Conservation (phyloP, 2,888 invertebrate genomes). For the Diaprepes abbreviatus region DNA sequence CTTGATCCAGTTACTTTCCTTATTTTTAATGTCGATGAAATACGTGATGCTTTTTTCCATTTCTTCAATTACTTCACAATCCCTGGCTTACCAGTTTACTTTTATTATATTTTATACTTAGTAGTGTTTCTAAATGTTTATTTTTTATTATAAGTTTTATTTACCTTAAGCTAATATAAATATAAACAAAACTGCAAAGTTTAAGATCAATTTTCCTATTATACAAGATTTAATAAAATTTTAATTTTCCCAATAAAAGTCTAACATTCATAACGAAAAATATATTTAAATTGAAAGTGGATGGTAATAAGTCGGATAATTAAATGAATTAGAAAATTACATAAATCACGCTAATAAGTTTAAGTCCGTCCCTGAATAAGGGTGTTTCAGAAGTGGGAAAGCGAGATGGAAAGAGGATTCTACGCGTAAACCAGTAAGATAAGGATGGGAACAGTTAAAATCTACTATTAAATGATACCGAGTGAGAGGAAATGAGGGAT, state of each 20-base stretch:
- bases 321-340: conserved; percentile 44
- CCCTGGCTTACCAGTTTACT: too few species aligned
- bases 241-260: background rate
- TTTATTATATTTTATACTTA: too few species aligned
- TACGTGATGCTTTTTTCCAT: too few species aligned
- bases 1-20: too few species aligned
- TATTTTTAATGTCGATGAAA: too few species aligned
- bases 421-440: background rate
- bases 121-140: too few species aligned
- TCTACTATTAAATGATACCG: background rate
- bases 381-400: conserved; percentile 39
- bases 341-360: conserved; percentile 41
- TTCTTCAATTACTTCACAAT: too few species aligned
- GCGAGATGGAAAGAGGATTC: background rate
- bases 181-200: too few species aligned
- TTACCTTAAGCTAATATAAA: too few species aligned
- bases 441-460: background rate
- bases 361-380: conserved; percentile 38
- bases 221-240: too few species aligned
- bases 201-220: too few species aligned
- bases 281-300: conserved; percentile 30
- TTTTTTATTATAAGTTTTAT: too few species aligned
- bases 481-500: conserved; percentile 18
- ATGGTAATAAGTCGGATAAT: conserved; percentile 42
- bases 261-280: background rate